Evolutionary conservation across 2,113 vertebrate species (phyloP).

Genomic region (Podiceps cristatus): DNA sequence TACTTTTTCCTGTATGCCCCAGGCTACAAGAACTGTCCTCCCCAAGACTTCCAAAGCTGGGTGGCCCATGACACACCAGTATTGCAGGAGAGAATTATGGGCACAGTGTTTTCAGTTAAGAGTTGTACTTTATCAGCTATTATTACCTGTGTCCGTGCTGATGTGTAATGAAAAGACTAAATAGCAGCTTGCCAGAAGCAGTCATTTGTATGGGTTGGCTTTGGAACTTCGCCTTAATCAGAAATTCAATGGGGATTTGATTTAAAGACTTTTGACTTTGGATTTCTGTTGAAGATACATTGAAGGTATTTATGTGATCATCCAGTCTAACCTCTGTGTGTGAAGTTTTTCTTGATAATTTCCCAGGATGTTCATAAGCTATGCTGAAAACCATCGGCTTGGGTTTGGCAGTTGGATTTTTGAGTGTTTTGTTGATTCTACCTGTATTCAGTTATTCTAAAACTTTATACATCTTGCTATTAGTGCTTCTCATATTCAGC

Average conservation of each 20-base stretch:
- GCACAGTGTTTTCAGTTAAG: neutral
- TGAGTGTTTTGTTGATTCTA: neutral
- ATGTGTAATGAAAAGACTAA: neutral
- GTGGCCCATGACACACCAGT: neutral
- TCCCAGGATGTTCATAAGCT: neutral
- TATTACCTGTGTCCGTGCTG: neutral
- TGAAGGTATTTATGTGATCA: neutral
- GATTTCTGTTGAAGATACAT: neutral
- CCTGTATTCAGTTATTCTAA: neutral
- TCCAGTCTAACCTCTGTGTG: neutral
- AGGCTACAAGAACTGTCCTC: neutral
- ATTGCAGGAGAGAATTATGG: neutral
- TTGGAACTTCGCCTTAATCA: neutral
- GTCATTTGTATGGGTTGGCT: neutral
- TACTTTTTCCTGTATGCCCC: neutral
- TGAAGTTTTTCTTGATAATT: neutral
- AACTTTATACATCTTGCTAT: neutral
- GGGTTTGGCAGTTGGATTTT: neutral
- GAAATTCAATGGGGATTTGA: neutral
- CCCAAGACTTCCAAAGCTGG: neutral
- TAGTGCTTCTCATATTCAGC: neutral
- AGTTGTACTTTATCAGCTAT: rapidly evolving
- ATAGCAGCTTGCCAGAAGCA: neutral
- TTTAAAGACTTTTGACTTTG: neutral
- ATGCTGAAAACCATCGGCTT: neutral